A percentile compares a stretch with the other conserved stretches of the same genome.
These are phyloP conservation scores for Montipora capricornis DNA, from an alignment of 64 coral and sea anemone species.

Conservation along the genomic window DNA sequence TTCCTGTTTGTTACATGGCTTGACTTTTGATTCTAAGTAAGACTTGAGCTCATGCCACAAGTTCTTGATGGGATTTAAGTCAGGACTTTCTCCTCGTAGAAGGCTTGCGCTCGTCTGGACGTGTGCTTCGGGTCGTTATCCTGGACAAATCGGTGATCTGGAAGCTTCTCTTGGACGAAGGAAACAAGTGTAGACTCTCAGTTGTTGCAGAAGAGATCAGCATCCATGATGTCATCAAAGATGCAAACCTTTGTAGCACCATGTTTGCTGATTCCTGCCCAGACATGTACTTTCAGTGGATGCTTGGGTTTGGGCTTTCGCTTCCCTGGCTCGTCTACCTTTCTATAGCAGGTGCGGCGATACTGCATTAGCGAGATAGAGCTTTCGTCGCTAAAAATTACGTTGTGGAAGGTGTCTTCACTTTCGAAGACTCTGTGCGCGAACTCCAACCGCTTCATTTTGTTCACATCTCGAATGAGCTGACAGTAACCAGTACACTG, in stretches of 20 bases:
- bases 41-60: neutral
- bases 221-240: no score
- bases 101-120: no score
- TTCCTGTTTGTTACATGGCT: conserved; percentile 24
- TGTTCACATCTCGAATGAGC: conserved; percentile 10
- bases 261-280: no score
- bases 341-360: conserved; percentile 20
- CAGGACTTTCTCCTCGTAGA: no score
- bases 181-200: no score
- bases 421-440: neutral
- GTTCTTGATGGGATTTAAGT: no score
- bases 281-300: neutral
- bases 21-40: conserved; percentile 1
- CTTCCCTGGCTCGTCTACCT: neutral
- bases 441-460: conserved; percentile 8
- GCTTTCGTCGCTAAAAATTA: conserved; percentile 2
- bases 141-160: no score
- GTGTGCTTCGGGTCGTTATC: no score
- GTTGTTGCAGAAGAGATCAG: no score
- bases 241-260: no score
- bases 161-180: no score
- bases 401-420: neutral
- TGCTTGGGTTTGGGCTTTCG: neutral
- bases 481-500: no score
- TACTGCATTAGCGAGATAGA: neutral